phyloP scores from a whole-genome alignment of 2,113 vertebrate species.

The Megaceryle torquata region DNA sequence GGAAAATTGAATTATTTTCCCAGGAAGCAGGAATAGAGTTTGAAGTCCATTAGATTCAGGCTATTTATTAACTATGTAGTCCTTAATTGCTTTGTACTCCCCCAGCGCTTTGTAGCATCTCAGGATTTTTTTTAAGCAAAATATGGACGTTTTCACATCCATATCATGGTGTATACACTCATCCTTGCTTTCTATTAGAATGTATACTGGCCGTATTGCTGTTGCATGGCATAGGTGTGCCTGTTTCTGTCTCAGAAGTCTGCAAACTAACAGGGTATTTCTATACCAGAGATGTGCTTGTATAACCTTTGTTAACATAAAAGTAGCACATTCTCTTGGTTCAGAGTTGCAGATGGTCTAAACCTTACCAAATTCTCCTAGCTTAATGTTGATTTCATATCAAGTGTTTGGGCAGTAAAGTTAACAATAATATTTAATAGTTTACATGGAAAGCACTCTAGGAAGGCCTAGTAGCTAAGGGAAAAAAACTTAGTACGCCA shows the following conservation, averaged over 20 bases:
- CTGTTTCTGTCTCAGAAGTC: not conserved
- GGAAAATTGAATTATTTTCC: not conserved
- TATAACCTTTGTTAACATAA: not conserved
- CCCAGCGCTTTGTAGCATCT: not conserved
- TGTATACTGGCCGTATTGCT: not conserved
- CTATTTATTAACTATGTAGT: not conserved
- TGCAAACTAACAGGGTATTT: not conserved
- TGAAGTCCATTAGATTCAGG: not conserved
- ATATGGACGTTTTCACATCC: not conserved
- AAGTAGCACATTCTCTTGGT: not conserved
- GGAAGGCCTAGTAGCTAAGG: not conserved
- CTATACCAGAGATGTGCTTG: not conserved
- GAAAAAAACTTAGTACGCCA: not conserved
- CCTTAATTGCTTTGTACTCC: not conserved
- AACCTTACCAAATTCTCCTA: not conserved
- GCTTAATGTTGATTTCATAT: not conserved
- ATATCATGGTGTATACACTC: not conserved
- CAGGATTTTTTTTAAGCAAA: not conserved
- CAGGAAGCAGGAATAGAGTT: not conserved
- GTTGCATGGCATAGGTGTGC: not conserved
- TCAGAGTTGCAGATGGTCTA: not conserved
- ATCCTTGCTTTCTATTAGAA: not conserved
- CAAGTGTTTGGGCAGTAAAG: not conserved
- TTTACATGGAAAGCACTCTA: not conserved
- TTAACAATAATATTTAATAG: not conserved